These are phyloP conservation scores for Eupithecia pulchellata DNA, from an alignment of 2,888 invertebrate species.

Conservation along the genomic window DNA sequence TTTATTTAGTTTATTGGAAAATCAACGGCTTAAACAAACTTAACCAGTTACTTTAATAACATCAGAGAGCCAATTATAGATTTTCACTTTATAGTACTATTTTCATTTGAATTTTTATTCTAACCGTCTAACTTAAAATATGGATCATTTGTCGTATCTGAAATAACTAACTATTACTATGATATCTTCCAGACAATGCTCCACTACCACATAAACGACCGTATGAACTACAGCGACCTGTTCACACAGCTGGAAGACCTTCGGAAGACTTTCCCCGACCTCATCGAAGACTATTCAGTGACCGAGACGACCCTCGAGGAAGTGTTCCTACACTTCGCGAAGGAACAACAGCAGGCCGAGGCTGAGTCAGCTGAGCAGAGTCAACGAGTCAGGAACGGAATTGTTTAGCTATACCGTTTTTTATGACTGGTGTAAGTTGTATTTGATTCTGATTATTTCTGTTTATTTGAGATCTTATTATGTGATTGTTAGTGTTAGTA, in stretches of 20 bases:
- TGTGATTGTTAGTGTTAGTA: not conserved
- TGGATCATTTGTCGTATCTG: no score
- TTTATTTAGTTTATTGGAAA: no score
- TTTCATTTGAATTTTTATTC: no score
- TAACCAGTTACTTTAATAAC: no score
- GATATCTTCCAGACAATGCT: conserved; percentile 83
- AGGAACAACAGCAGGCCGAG: conserved; percentile 35
- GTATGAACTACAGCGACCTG: conserved; percentile 86
- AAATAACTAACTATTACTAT: not conserved
- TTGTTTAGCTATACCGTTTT: not conserved
- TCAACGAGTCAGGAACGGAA: not conserved
- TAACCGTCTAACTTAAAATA: no score
- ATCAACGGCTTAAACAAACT: no score
- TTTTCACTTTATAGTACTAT: no score
- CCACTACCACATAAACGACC: conserved; percentile 88
- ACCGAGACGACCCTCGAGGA: conserved; percentile 93
- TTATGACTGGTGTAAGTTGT: not conserved
- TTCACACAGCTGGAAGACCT: conserved; percentile 86
- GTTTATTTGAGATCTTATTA: not conserved
- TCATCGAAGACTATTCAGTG: conserved; percentile 91
- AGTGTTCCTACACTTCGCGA: conserved; percentile 86
- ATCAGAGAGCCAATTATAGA: no score
- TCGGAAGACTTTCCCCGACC: conserved; percentile 63
- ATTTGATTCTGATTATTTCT: not conserved
- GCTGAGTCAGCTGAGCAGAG: not conserved